phyloP scores from a whole-genome alignment of 2,888 invertebrate genomes.

The Cephus sareptanus region DNA sequence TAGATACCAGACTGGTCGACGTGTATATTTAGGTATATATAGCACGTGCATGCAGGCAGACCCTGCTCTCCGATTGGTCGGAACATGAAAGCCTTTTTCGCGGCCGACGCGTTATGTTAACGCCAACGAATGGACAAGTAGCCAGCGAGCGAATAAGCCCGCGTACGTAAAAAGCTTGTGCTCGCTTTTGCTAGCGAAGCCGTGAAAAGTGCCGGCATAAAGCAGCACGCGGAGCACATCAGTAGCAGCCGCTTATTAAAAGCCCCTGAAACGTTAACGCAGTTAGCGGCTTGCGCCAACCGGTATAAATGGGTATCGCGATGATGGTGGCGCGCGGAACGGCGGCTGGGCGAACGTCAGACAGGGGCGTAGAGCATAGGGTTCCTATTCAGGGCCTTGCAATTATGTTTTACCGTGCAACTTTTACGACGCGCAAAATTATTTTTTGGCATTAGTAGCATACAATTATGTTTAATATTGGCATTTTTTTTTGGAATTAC shows the following conservation, averaged over 20 bases:
- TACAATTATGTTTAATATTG: no score
- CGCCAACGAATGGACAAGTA: constrained; percentile 47
- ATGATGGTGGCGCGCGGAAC: constrained; percentile 11
- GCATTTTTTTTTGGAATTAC: no score
- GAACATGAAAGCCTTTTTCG: constrained; percentile 52
- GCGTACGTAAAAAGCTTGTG: constrained; percentile 51
- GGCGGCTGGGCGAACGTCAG: constrained; percentile 2
- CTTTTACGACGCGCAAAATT: no score
- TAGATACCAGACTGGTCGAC: constrained; percentile 36
- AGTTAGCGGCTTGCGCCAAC: constrained; percentile 39
- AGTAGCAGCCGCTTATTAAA: constrained; percentile 42
- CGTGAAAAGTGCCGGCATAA: constrained; percentile 50
- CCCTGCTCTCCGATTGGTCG: constrained; percentile 4
- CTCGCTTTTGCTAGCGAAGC: constrained; percentile 19
- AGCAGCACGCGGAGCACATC: constrained; percentile 27
- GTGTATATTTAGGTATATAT: neutral
- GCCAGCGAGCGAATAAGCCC: constrained; percentile 33
- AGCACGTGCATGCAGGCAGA: neutral
- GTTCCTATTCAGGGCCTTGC: neutral
- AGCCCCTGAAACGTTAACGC: constrained; percentile 46
- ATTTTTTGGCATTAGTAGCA: no score
- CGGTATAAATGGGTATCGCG: neutral
- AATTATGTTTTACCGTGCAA: no score
- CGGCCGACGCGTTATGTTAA: constrained; percentile 30
- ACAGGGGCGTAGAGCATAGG: constrained; percentile 1